Percentiles rank a stretch among this genome's conserved stretches.
Conservation (phyloP, 2,797 vertebrate species). For the Champsocephalus gunnari region DNA sequence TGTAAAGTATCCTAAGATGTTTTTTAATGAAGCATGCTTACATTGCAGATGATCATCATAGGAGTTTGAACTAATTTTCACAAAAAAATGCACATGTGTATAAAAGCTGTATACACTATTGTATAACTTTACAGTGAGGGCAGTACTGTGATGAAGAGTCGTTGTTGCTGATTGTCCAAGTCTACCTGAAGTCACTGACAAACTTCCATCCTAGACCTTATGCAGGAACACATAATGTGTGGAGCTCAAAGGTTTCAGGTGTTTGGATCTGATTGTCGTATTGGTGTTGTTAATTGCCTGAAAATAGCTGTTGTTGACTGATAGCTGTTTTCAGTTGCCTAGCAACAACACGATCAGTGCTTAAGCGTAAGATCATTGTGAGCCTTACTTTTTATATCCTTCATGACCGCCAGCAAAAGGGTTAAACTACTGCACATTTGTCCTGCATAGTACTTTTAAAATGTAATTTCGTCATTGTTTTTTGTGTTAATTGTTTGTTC, state of each 20-base stretch:
- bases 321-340: constrained; percentile 20
- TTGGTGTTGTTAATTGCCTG: neutral
- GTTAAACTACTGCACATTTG: neutral
- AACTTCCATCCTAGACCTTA: neutral
- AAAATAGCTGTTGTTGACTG: neutral
- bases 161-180: no score
- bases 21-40: neutral
- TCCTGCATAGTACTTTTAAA: neutral
- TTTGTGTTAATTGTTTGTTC: neutral
- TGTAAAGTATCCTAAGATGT: neutral
- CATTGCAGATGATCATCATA: neutral
- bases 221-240: neutral
- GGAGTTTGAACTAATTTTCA: neutral
- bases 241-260: neutral
- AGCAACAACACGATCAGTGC: constrained; percentile 32
- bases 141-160: no score
- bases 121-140: neutral
- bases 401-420: neutral
- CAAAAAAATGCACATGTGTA: neutral
- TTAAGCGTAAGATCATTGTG: neutral
- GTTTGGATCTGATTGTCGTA: neutral
- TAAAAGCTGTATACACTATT: neutral
- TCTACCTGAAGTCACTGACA: neutral
- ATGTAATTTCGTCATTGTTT: neutral
- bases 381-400: neutral